A percentile compares a stretch with the other conserved stretches of the same genome.
phyloP scores from a whole-genome alignment of 2,797 vertebrate genomes.

The Acomys russatus region DNA sequence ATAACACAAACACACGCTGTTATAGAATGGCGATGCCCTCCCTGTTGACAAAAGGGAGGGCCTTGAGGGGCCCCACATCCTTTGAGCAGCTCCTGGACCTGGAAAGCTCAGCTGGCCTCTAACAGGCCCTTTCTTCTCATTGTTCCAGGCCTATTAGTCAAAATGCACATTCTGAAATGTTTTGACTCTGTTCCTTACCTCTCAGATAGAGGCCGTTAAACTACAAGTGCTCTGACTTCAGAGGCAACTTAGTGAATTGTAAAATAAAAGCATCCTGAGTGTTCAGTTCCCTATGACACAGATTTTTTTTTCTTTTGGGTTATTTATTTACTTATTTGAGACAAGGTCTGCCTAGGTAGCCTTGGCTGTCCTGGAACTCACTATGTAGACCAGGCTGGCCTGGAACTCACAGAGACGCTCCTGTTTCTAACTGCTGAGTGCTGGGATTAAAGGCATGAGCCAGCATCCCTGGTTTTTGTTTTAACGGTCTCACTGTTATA shows the following conservation, averaged over 20 bases:
- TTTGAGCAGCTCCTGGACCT: not conserved
- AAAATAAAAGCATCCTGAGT: not conserved
- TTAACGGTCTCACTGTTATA: not conserved
- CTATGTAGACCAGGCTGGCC: too few species aligned
- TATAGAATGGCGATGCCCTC: not conserved
- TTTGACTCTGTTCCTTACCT: not conserved
- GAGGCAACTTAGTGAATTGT: not conserved
- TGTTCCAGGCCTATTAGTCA: not conserved
- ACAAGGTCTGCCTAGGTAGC: not conserved
- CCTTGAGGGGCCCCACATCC: not conserved
- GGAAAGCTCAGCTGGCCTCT: not conserved
- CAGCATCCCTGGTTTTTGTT: not conserved
- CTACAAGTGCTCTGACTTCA: not conserved
- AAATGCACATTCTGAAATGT: not conserved
- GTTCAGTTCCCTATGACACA: not conserved
- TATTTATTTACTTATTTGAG: not conserved
- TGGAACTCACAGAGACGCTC: not conserved
- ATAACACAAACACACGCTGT: not conserved
- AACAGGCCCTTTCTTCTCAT: not conserved
- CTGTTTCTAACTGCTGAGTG: not conserved
- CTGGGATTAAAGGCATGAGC: not conserved
- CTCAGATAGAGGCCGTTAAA: not conserved
- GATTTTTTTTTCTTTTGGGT: too few species aligned
- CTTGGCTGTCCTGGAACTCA: not conserved
- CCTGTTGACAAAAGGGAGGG: not conserved